Percentiles rank a stretch among this genome's conserved stretches.
phyloP scores from a whole-genome alignment of 2,113 vertebrate species.

The crab-eating macaque (Macaca fascicularis) region DNA sequence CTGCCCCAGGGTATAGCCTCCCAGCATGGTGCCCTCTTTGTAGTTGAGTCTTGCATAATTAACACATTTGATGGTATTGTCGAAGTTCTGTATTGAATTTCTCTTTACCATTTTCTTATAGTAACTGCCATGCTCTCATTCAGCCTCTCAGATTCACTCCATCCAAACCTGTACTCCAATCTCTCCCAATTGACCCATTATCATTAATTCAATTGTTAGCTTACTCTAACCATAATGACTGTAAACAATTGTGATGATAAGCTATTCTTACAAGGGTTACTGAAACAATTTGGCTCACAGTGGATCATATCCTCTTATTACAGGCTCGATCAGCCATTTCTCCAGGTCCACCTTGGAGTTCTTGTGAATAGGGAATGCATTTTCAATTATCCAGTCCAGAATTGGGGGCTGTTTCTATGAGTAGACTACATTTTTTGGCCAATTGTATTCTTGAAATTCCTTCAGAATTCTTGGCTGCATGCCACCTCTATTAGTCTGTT shows the following conservation, averaged over 20 bases:
- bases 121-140: background rate
- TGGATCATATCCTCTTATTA: background rate
- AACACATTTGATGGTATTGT: background rate
- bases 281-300: background rate
- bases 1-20: background rate
- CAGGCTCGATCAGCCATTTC: background rate
- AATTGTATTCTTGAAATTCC: conserved; percentile 20
- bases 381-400: background rate
- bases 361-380: background rate
- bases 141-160: background rate
- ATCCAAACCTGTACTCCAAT: background rate
- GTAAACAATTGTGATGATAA: background rate
- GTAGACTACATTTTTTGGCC: background rate
- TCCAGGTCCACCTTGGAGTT: background rate
- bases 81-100: background rate
- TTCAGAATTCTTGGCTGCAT: background rate
- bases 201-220: background rate
- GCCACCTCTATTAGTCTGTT: too few relatives aligned
- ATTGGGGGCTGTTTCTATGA: background rate
- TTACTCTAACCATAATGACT: background rate
- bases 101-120: background rate
- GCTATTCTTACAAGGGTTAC: background rate
- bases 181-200: conserved; percentile 43
- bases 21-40: background rate
- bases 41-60: background rate